Evolutionary conservation across 2,888 invertebrate species (phyloP).

Genomic region (Aporophyla nigra): DNA sequence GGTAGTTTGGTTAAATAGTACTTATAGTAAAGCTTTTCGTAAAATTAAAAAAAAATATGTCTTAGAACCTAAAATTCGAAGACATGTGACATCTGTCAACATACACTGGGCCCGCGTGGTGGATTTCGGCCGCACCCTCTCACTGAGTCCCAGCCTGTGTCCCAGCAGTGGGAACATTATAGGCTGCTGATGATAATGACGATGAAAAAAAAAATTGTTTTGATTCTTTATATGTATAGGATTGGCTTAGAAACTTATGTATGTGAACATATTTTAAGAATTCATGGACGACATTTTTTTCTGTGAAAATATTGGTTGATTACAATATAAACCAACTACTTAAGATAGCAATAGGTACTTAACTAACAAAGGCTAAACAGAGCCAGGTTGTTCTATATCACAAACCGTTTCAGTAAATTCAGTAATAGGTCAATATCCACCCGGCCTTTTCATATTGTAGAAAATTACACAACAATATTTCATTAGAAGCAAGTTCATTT

Average conservation of each 20-base stretch:
- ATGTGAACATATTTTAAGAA: not conserved
- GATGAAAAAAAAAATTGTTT: too few species aligned
- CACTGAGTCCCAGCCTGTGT: too few species aligned
- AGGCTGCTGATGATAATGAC: too few species aligned
- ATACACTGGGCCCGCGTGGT: too few species aligned
- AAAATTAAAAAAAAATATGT: not conserved
- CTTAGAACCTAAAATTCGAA: too few species aligned
- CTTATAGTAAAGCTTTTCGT: too few species aligned
- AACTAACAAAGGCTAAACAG: not conserved
- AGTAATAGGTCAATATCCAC: not conserved
- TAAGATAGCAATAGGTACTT: not conserved
- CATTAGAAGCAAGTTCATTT: not conserved
- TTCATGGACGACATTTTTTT: too few species aligned
- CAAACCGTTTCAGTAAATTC: not conserved
- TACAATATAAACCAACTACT: not conserved
- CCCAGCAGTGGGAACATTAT: too few species aligned
- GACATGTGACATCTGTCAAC: too few species aligned
- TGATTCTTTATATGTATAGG: not conserved
- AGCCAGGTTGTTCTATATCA: too few species aligned
- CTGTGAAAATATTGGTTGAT: not conserved
- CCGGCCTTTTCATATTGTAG: not conserved
- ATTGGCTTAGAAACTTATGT: not conserved
- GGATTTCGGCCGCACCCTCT: too few species aligned
- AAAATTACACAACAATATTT: slow-evolving; percentile 5
- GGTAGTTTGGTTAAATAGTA: not conserved